Base-by-base conservation (phyloP, 2,888 invertebrate genomes). In the Phytoseiulus persimilis region DNA sequence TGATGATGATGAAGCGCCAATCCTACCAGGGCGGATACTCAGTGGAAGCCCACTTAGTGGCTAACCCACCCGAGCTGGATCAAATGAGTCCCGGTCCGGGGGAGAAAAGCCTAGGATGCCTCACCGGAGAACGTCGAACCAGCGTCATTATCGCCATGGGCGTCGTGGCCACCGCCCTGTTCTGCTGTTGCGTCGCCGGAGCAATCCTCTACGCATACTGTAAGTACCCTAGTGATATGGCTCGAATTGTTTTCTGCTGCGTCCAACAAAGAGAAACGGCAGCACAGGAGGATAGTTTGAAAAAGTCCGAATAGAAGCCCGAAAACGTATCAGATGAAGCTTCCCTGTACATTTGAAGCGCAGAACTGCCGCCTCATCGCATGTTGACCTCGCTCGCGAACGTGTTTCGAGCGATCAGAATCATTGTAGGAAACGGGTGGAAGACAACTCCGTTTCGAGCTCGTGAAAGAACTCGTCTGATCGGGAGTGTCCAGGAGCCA, bases 121-220 rank as follows among this genome's bases (percentile, higher is more conserved):
- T 87, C 6, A 3, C 87, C 39, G 87, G 87, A 33, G 87, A 87
- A 32, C 87, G 87, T 6, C 32, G 87, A n/a, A 87, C 87, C 33
- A 45, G 87, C 32, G 45, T 87, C 87, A 87, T 87, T 45, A 87
- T 87, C 32, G 87, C 87, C 32, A 87, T 87, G 87, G 87, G 87
- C 45, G 87, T 87, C 32, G 87, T 87, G 39, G 87, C 87, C 87
- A 87, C 87, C 87, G 87, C 87, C 87, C 87, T 87, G 45, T 87
- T 87, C 33, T 87, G 87, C 87, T 87, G 87, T 45, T 87, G 87
- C 18, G 87, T 87, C 33, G 87, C 87, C 1, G 87, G 87, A 87
- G 87, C 87, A 33, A 87, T 87, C 87, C 87, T 87, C 87, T 87
- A 87, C 87, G 87, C 45, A 87, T 87, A 87, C 87, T 87, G 87